Conservation (phyloP, 2,113 vertebrate genomes). For the Raja brachyura region DNA sequence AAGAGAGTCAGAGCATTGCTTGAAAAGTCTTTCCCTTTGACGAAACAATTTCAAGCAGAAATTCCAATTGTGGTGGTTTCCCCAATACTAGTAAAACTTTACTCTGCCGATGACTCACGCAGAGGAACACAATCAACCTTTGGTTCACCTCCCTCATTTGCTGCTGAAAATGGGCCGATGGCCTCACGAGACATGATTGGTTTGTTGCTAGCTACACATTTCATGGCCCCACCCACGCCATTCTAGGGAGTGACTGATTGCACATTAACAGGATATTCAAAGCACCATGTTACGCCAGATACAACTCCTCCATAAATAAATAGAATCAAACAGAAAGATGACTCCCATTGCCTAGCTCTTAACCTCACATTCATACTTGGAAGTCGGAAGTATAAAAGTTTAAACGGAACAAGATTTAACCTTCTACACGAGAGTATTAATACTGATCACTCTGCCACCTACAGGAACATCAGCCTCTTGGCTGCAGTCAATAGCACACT, state of each 20-base stretch:
- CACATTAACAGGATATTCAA: not conserved
- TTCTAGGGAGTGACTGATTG: not conserved
- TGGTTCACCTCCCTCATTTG: not conserved
- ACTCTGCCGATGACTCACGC: not conserved
- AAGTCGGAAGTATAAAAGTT: not conserved
- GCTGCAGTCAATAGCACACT: not conserved
- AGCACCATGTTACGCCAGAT: no score
- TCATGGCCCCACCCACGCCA: not conserved
- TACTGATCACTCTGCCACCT: not conserved
- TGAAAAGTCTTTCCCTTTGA: not conserved
- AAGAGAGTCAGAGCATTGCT: not conserved
- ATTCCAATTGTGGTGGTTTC: not conserved
- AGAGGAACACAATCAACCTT: not conserved
- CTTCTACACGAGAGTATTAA: not conserved
- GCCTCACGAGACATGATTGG: not conserved
- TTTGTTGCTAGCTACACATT: not conserved
- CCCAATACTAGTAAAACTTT: not conserved
- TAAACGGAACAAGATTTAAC: not conserved
- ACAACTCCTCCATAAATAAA: not conserved
- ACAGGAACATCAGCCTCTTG: not conserved
- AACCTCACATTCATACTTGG: not conserved
- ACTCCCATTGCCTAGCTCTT: not conserved
- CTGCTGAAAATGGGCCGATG: not conserved
- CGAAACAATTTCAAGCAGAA: not conserved
- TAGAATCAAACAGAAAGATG: not conserved